Percentiles rank a stretch among this genome's conserved stretches.
Conservation (phyloP, 2,888 invertebrate genomes). For the Caenorhabditis sinica region DNA sequence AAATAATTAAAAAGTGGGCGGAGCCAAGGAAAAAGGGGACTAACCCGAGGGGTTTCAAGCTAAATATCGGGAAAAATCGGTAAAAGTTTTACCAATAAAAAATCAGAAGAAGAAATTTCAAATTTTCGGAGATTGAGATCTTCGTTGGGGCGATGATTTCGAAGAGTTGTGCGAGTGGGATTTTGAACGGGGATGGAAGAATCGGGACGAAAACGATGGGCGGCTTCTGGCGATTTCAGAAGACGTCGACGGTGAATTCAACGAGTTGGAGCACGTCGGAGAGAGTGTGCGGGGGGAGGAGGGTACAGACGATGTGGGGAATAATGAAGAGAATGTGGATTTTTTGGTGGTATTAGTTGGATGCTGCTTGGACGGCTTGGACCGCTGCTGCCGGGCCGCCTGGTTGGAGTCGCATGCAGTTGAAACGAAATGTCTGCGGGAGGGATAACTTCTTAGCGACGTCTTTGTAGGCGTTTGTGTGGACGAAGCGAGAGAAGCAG, state of each 20-base stretch:
- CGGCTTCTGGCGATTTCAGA: background rate
- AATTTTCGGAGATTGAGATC: constrained; percentile 29
- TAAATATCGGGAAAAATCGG: background rate
- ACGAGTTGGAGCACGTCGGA: constrained; percentile 7
- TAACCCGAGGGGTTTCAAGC: background rate
- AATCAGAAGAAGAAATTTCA: background rate
- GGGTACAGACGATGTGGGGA: constrained; percentile 23
- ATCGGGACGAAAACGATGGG: constrained; percentile 5
- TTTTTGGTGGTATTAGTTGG: constrained; percentile 2
- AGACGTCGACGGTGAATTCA: constrained; percentile 2
- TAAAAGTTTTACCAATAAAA: background rate
- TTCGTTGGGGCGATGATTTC: constrained; percentile 23
- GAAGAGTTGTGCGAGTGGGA: background rate
- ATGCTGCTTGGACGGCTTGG: constrained; percentile 11
- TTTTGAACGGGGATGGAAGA: constrained; percentile 32
- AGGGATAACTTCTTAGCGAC: constrained; percentile 77
- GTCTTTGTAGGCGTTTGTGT: constrained; percentile 77
- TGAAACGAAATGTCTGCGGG: constrained; percentile 78
- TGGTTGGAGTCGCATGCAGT: constrained; percentile 70
- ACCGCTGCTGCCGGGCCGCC: too few relatives aligned
- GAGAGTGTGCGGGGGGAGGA: constrained; percentile 32
- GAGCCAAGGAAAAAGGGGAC: background rate
- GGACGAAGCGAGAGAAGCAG: constrained; percentile 80
- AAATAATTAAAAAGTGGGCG: too few relatives aligned
- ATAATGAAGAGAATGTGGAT: background rate